Percentiles rank a stretch among this genome's conserved stretches.
Conservation (phyloP, 2,888 invertebrate genomes). For the Noctua comes region DNA sequence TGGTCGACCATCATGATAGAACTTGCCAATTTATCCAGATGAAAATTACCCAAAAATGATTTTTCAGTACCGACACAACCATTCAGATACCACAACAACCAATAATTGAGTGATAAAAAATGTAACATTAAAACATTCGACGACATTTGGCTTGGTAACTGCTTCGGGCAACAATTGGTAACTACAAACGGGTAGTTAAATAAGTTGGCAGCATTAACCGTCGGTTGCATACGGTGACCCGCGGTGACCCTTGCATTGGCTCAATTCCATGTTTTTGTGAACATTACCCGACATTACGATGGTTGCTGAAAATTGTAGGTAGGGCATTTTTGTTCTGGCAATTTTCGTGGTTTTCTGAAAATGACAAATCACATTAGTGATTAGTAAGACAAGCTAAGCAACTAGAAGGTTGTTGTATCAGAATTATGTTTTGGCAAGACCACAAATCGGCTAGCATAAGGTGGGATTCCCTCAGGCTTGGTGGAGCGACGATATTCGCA, state of each 20-base stretch:
- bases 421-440: neutral
- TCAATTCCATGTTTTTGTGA: slow-evolving; percentile 66
- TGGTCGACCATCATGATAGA: neutral
- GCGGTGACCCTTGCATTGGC: slow-evolving; percentile 70
- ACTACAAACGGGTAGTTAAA: slow-evolving; percentile 48
- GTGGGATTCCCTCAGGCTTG: too few relatives aligned
- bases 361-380: neutral
- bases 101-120: slow-evolving; percentile 36
- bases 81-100: slow-evolving; percentile 19
- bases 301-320: slow-evolving; percentile 36
- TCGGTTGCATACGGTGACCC: slow-evolving; percentile 66
- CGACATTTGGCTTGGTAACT: slow-evolving; percentile 54
- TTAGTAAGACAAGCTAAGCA: neutral
- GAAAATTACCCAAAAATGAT: slow-evolving; percentile 1
- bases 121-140: slow-evolving; percentile 30
- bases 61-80: slow-evolving; percentile 1
- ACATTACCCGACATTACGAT: slow-evolving; percentile 49
- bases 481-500: too few relatives aligned
- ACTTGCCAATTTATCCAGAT: slow-evolving; percentile 7
- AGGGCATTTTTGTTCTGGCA: slow-evolving; percentile 15
- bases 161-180: slow-evolving; percentile 56
- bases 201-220: slow-evolving; percentile 70
- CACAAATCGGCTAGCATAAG: too few relatives aligned
- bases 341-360: neutral
- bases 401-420: neutral